A percentile compares a stretch with the other conserved stretches of the same genome.
phyloP scores from a whole-genome alignment of 1,140 invertebrate species.

The Pectinophora gossypiella region DNA sequence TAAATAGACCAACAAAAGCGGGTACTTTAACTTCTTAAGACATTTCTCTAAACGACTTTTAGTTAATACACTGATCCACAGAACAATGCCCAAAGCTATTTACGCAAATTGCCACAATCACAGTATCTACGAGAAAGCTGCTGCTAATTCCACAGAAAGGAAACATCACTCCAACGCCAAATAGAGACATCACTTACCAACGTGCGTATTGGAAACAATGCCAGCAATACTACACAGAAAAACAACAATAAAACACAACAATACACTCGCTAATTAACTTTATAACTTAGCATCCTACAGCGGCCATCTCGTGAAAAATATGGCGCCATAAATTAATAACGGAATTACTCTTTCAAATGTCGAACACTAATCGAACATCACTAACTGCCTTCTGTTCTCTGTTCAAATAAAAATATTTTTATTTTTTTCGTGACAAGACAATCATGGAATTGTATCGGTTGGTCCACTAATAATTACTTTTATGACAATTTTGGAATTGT shows the following conservation, averaged over 20 bases:
- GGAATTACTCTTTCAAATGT: slow-evolving; percentile 40
- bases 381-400: slow-evolving; percentile 24
- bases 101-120: no score
- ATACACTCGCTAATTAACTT: slow-evolving; percentile 36
- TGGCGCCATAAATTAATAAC: slow-evolving; percentile 34
- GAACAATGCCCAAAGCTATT: no score
- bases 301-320: slow-evolving; percentile 23
- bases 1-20: no score
- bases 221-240: slow-evolving; percentile 21
- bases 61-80: no score
- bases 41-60: no score
- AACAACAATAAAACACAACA: slow-evolving; percentile 25
- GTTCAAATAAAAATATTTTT: background rate
- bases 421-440: background rate
- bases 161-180: background rate
- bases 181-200: slow-evolving; percentile 4
- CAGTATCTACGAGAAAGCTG: no score
- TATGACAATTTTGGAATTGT: no score
- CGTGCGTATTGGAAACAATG: slow-evolving; percentile 18
- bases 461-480: no score
- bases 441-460: no score
- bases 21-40: no score
- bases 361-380: slow-evolving; percentile 29
- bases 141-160: no score
- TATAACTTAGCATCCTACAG: slow-evolving; percentile 17